A percentile compares a stretch with the other conserved stretches of the same genome.
These are phyloP conservation scores for Brachionichthys hirsutus DNA, from an alignment of 2,113 vertebrate genomes.

Conservation along the genomic window DNA sequence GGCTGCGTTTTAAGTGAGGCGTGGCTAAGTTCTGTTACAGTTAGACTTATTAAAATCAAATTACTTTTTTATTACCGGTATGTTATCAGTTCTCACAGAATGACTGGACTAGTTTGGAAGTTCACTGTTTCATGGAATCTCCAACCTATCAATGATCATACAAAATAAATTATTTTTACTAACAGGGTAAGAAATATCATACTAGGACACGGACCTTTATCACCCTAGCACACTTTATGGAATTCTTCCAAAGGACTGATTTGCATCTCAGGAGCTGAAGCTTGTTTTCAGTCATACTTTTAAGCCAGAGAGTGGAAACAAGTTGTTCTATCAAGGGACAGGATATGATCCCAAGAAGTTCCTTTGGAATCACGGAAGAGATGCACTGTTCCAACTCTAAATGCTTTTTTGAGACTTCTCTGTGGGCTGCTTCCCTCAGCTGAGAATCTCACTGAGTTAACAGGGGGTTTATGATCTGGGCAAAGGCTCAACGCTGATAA, in stretches of 20 bases:
- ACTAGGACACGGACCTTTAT: neutral
- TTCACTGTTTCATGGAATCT: constrained; percentile 9
- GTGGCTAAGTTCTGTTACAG: constrained; percentile 17
- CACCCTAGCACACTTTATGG: neutral
- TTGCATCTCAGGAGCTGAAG: constrained; percentile 1
- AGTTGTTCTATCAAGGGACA: constrained; percentile 64
- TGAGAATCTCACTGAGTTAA: constrained; percentile 66
- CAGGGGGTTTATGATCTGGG: constrained; percentile 51
- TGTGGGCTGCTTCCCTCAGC: constrained; percentile 58
- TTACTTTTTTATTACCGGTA: constrained; percentile 14
- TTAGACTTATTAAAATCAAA: constrained; percentile 7
- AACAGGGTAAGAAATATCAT: neutral
- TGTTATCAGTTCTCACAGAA: constrained; percentile 27
- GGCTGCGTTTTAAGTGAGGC: constrained; percentile 25
- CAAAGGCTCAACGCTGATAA: constrained; percentile 33
- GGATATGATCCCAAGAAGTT: constrained; percentile 58
- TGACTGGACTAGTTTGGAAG: neutral
- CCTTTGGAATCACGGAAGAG: constrained; percentile 57
- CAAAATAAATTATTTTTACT: constrained; percentile 18
- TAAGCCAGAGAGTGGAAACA: constrained; percentile 34
- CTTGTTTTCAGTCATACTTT: constrained; percentile 35
- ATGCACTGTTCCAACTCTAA: constrained; percentile 65
- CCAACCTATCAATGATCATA: constrained; percentile 5
- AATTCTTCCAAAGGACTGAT: neutral
- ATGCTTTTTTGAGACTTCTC: constrained; percentile 61